Evolutionary conservation across 1,140 invertebrate species (phyloP).

Genomic region (Ctenoplectra terminalis): DNA sequence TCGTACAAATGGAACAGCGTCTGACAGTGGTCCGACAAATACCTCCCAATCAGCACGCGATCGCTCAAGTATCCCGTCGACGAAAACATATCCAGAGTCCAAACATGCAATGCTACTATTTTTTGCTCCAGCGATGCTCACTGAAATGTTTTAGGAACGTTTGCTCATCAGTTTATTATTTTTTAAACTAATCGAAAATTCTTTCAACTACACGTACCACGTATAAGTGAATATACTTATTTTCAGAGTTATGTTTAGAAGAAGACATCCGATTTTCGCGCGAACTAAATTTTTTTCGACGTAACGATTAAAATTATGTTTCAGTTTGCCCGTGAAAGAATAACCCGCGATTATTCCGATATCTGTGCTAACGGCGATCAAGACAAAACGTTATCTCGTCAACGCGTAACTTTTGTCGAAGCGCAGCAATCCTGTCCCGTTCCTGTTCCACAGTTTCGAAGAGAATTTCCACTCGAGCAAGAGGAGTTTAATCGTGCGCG

Average conservation of each 20-base stretch:
- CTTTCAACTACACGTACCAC: not conserved
- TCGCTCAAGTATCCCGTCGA: conserved; percentile 50
- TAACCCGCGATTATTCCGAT: not conserved
- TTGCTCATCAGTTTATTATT: not conserved
- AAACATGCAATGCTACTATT: conserved; percentile 46
- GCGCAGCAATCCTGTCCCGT: not conserved
- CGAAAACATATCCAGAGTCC: conserved; percentile 47
- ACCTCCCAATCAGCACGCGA: conserved; percentile 59
- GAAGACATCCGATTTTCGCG: not conserved
- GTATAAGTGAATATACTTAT: too few species aligned
- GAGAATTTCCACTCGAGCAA: not conserved
- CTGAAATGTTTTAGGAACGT: not conserved
- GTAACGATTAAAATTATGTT: not conserved
- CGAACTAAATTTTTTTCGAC: not conserved
- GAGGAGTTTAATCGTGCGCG: too few species aligned
- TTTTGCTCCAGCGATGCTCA: not conserved
- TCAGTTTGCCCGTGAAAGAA: too few species aligned
- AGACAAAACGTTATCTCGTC: not conserved
- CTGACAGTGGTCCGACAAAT: conserved; percentile 55
- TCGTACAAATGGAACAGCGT: conserved; percentile 46
- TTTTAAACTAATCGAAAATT: not conserved
- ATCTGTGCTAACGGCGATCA: not conserved
- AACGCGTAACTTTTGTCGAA: not conserved
- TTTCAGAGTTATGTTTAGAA: not conserved
- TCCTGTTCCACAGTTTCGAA: not conserved